Conservation (phyloP, 1,140 invertebrate genomes). For the Philopotamus ludificatus region DNA sequence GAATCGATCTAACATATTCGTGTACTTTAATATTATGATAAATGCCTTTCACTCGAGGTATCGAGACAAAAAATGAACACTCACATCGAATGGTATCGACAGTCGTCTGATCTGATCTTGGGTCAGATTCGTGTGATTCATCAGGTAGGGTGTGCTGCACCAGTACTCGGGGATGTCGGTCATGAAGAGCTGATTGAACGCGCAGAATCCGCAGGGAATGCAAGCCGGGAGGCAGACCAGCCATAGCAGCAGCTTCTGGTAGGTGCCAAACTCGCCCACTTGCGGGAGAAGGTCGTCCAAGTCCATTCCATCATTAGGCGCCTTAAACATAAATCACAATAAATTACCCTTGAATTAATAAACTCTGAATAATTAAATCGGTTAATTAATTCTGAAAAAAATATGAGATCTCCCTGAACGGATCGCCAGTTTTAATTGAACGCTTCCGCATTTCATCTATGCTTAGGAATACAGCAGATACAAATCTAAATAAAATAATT, state of each 20-base stretch:
- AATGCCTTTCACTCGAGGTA: not conserved
- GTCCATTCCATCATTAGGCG: slow-evolving; percentile 56
- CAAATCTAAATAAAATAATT: too few species aligned
- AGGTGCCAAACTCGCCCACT: slow-evolving; percentile 83
- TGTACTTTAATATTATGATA: not conserved
- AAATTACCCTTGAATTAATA: too few species aligned
- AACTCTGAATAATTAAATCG: too few species aligned
- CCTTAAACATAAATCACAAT: not conserved
- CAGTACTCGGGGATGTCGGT: slow-evolving; percentile 77
- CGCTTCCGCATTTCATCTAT: too few species aligned
- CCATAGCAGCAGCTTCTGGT: slow-evolving; percentile 84
- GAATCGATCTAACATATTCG: not conserved
- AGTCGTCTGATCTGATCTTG: slow-evolving; percentile 61
- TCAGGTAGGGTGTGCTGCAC: slow-evolving; percentile 71
- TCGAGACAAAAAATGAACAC: not conserved
- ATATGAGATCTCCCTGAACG: too few species aligned
- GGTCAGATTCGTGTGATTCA: slow-evolving; percentile 52
- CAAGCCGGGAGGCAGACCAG: slow-evolving; percentile 84
- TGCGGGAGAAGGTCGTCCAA: slow-evolving; percentile 81
- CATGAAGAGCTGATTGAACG: slow-evolving; percentile 89
- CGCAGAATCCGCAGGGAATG: slow-evolving; percentile 85
- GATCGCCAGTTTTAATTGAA: too few species aligned
- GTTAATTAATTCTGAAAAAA: too few species aligned
- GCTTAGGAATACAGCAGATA: too few species aligned
- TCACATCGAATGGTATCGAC: slow-evolving; percentile 62